phyloP scores from a whole-genome alignment of 1,140 invertebrate species.

The Hylyphantes graminicola region DNA sequence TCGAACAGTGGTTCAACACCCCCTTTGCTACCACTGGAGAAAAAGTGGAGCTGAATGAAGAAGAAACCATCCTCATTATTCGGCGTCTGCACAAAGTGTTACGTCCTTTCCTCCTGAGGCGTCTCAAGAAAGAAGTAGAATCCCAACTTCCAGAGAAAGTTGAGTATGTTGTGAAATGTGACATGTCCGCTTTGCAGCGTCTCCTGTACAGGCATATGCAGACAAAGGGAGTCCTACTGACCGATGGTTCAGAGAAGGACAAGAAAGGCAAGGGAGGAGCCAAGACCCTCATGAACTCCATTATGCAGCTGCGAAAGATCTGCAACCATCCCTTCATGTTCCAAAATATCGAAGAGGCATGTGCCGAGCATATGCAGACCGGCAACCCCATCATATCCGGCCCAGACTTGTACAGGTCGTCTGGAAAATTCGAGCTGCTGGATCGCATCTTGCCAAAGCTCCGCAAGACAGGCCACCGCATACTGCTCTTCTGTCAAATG shows the following conservation, averaged over 20 bases:
- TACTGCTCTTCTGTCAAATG: conserved; percentile 99
- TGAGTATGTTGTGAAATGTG: conserved; percentile 99
- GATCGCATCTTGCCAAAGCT: conserved; percentile 98
- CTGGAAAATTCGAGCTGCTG: conserved; percentile 98
- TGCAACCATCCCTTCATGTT: conserved; percentile 99
- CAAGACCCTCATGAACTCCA: conserved; percentile 99
- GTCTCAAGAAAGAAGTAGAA: conserved; percentile 98
- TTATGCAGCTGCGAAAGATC: conserved; percentile 96
- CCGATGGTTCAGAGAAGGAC: conserved; percentile 94
- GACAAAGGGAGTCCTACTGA: conserved; percentile 91
- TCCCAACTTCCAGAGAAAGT: conserved; percentile 98
- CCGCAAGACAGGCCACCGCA: conserved; percentile 88
- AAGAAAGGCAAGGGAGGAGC: conserved; percentile 94
- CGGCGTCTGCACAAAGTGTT: conserved; percentile 98
- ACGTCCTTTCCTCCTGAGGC: conserved; percentile 92
- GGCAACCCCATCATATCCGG: conserved; percentile 75
- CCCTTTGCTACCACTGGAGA: conserved; percentile 98
- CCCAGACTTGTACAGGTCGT: conserved; percentile 90
- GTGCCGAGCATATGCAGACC: conserved; percentile 86
- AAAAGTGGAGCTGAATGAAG: conserved; percentile 98
- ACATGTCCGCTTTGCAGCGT: conserved; percentile 96
- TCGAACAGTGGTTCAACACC: conserved; percentile 99
- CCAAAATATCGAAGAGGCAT: conserved; percentile 97
- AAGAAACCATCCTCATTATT: conserved; percentile 99
- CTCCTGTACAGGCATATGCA: conserved; percentile 97